phyloP scores from a whole-genome alignment of 2,888 invertebrate genomes.

The Leucoptera coffeella region DNA sequence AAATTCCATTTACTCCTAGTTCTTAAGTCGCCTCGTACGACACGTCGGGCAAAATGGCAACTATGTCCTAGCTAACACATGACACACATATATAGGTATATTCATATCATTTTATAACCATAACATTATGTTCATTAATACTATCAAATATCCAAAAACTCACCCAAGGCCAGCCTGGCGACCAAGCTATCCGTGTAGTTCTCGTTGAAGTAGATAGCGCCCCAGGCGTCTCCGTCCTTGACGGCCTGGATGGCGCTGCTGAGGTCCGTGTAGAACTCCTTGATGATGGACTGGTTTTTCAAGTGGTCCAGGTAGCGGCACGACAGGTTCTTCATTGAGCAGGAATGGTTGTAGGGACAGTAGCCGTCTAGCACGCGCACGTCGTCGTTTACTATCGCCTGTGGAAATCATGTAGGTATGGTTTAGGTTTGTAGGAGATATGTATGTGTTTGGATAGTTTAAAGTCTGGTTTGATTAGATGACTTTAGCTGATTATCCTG shows the following conservation, averaged over 20 bases:
- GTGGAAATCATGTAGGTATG: conserved; percentile 4
- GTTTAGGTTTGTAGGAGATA: no score
- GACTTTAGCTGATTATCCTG: no score
- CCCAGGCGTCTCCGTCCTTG: conserved; percentile 76
- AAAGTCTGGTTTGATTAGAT: no score
- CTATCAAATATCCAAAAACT: conserved; percentile 7
- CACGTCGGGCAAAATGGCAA: no score
- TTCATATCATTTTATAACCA: no score
- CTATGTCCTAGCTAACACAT: no score
- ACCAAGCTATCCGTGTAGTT: conserved; percentile 85
- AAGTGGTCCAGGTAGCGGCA: conserved; percentile 76
- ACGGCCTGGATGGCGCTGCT: conserved; percentile 68
- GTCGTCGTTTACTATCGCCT: conserved; percentile 46
- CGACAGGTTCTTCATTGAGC: conserved; percentile 66
- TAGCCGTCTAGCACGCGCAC: conserved; percentile 27
- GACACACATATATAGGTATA: no score
- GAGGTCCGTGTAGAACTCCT: conserved; percentile 62
- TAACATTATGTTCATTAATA: no score
- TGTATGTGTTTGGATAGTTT: no score
- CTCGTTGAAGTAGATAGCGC: conserved; percentile 79
- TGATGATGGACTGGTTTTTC: conserved; percentile 62
- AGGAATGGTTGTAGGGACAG: conserved; percentile 56
- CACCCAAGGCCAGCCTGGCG: conserved; percentile 71
- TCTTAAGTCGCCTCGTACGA: no score
- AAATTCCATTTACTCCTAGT: no score